Evolutionary conservation across 2,888 invertebrate species (phyloP).

Genomic region (Leptopilina myrica): DNA sequence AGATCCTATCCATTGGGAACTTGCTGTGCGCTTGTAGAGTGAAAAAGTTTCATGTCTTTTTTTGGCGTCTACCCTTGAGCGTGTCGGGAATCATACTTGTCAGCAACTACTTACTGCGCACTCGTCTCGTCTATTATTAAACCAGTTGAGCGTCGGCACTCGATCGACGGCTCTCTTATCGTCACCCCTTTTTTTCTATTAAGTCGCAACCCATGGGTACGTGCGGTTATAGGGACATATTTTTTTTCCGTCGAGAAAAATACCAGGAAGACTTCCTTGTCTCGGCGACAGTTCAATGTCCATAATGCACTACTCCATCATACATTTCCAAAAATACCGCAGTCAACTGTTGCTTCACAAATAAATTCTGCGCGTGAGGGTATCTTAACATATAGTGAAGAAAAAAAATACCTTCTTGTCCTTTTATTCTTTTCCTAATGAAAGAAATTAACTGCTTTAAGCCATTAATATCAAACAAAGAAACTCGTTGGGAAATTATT

Average conservation of each 20-base stretch:
- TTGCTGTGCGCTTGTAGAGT: background rate
- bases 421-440: too few species aligned
- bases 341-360: too few species aligned
- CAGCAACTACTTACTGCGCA: slow-evolving; percentile 44
- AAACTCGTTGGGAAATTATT: too few species aligned
- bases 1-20: too few species aligned
- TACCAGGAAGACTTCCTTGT: background rate
- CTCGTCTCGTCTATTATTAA: slow-evolving; percentile 47
- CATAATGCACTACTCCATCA: background rate
- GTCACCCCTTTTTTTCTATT: background rate
- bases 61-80: slow-evolving; percentile 22
- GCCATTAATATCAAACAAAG: too few species aligned
- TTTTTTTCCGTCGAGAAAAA: background rate
- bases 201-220: background rate
- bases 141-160: slow-evolving; percentile 37
- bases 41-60: background rate
- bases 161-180: slow-evolving; percentile 37
- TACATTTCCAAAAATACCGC: too few species aligned
- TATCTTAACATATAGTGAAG: too few species aligned
- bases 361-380: too few species aligned
- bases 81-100: slow-evolving; percentile 42
- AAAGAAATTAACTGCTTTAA: too few species aligned
- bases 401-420: too few species aligned
- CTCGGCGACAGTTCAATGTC: background rate
- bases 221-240: slow-evolving; percentile 22